Base-by-base conservation (phyloP, 2,888 invertebrate species). In the Harpalus rufipes region DNA sequence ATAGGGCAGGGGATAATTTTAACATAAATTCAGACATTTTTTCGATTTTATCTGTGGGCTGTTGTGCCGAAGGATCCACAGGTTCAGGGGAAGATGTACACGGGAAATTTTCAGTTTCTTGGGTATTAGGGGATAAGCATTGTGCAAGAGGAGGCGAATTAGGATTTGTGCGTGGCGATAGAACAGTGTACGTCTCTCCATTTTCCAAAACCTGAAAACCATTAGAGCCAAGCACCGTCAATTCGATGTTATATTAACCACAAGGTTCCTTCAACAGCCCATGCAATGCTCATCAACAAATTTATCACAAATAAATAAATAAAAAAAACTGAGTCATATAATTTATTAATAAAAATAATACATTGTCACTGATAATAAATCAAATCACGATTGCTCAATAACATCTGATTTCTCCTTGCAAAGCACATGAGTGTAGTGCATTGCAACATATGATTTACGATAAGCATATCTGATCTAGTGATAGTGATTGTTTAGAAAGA, bases 161-260 rank as follows among this genome's bases (percentile, higher is more conserved):
- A 89, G 86, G 92, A 92, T 81, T 78, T 85, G 86, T 85, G 88
- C 87, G 89, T 93, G 92, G 92, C 93, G 92, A 92, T 92, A 93
- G 93, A 92, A 92, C 92, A 92, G 93, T 93, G 93, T 92, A 94
- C 92, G 93, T 93, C 92, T 94, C 93, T 91, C 93, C 93, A 92
- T 93, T 93, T 92, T 94, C 94, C 93, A 93, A 93, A 90, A 94
- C 94, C 94, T 94, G 94, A 93, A 94, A 94, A 93, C 92, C 92
- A 93, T 91, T 92, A 92, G 92, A 93, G 87, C 89, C 89, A 88
- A 84, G 88, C 89, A 89, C 89, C 90, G 87, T 87, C 39, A 81
- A 63, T 81, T 81, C 61, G 51, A 32, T 82, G 82, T 72, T 59
- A 59, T 32, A 32, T 32, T 32, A 32, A 72, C 18, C 72, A 72